Evolutionary conservation across 35 echinoderm and acorn worm species (phyloP).

Genomic region (Ptychodera flava): DNA sequence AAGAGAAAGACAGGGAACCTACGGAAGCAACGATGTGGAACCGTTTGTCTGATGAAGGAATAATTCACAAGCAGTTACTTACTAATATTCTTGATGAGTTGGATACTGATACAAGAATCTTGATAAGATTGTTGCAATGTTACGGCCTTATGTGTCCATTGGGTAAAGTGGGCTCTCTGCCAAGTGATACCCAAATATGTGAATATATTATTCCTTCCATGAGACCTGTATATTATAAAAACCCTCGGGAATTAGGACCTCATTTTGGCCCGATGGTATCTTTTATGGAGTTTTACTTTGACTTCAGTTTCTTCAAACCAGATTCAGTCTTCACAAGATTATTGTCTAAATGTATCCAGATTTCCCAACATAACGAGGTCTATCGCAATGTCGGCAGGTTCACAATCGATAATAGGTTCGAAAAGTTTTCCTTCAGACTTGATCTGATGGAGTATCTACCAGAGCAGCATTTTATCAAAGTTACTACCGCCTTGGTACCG

Average conservation of each 20-base stretch:
- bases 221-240: neutral
- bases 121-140: neutral
- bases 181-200: neutral
- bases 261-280: no score
- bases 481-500: neutral
- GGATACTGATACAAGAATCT: neutral
- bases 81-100: neutral
- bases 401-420: neutral
- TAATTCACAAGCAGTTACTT: constrained; percentile 16
- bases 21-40: constrained; percentile 10
- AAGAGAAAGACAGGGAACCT: neutral
- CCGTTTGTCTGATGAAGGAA: neutral
- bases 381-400: neutral
- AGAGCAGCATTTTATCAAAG: neutral
- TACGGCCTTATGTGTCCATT: neutral
- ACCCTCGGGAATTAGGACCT: neutral
- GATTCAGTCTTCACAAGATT: constrained; percentile 16
- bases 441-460: neutral
- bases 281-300: constrained; percentile 25
- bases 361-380: neutral
- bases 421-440: neutral
- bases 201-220: neutral
- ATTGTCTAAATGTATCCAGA: constrained; percentile 6
- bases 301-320: constrained; percentile 18
- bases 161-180: neutral